Base-by-base conservation (phyloP, 2,797 vertebrate genomes). In the Naso thynnoides region DNA sequence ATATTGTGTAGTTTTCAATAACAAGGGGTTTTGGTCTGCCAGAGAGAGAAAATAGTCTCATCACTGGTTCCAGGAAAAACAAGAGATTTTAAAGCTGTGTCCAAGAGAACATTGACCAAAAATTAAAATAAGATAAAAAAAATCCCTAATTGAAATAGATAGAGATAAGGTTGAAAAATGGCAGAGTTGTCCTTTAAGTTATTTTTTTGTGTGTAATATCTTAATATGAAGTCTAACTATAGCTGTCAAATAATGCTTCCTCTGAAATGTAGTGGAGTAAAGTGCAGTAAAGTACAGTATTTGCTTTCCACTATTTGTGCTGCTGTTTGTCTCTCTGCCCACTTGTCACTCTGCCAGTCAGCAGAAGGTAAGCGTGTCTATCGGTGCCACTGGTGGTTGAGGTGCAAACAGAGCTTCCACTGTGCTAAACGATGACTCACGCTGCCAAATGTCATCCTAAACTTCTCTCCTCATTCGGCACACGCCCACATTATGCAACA, bases 381-480 rank as follows among this genome's bases (percentile, higher is more conserved):
- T 56, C 42, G 41, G 57, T 48, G 71, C 42, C 44, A 27, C 26
- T 19, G 24, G 23, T 45, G 55, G 11, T 57, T 59, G 3, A n/a
- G 24, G 49, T 36, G 44, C 31, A 78, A 88, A 94, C 91, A 92
- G 79, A 83, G 71, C 53, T 16, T 69, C 66, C 77, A 75, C 66
- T 93, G 90, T 92, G 76, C 27, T 60, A 6, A 26, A 49, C 0
- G 19, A 70, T 89, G 89, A 89, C 81, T 89, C 88, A 89, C 24
- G 24, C 55, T 53, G 50, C 39, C 44, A 68, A 68, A 73, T 31
- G 3, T 10, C 4, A 8, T 19, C 61, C 53, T 45, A 49, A 67
- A 64, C 70, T 0, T 56, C 48, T 55, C 31, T 29, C 50, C 57
- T 15, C 4, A 4, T 49, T 70, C 54, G 8, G 66, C 41, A 65